Percentiles rank a stretch among this genome's conserved stretches.
These are phyloP conservation scores for Zapus hudsonius DNA, from an alignment of 2,113 vertebrate species.

Conservation along the genomic window DNA sequence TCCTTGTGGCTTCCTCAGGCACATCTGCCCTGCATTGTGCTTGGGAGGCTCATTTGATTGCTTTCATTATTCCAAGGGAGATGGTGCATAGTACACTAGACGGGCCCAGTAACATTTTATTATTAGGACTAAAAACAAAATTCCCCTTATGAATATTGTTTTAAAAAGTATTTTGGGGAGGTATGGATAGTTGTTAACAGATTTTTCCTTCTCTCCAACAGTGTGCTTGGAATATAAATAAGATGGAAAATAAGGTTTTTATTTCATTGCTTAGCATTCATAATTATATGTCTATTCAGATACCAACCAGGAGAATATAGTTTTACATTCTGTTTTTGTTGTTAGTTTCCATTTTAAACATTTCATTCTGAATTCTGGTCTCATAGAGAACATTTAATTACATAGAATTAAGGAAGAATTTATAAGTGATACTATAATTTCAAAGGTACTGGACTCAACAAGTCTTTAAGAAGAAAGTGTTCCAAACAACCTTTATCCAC, in stretches of 20 bases:
- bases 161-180: constrained; percentile 34
- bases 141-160: constrained; percentile 41
- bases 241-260: background rate
- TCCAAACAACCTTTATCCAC: background rate
- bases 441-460: background rate
- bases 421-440: constrained; percentile 4
- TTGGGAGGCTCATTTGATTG: constrained; percentile 14
- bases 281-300: background rate
- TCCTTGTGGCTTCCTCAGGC: background rate
- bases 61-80: background rate
- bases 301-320: background rate
- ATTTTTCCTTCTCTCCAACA: constrained; percentile 36
- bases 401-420: background rate
- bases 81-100: background rate
- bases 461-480: background rate
- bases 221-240: constrained; percentile 23
- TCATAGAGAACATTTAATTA: background rate
- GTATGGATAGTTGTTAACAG: background rate
- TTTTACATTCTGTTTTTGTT: background rate
- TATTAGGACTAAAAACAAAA: background rate
- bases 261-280: background rate
- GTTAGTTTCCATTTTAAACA: background rate
- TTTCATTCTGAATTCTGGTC: background rate
- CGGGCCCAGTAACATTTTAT: background rate
- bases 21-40: constrained; percentile 2